Conservation (phyloP, 2,113 vertebrate genomes). For the Chiloscyllium plagiosum region DNA sequence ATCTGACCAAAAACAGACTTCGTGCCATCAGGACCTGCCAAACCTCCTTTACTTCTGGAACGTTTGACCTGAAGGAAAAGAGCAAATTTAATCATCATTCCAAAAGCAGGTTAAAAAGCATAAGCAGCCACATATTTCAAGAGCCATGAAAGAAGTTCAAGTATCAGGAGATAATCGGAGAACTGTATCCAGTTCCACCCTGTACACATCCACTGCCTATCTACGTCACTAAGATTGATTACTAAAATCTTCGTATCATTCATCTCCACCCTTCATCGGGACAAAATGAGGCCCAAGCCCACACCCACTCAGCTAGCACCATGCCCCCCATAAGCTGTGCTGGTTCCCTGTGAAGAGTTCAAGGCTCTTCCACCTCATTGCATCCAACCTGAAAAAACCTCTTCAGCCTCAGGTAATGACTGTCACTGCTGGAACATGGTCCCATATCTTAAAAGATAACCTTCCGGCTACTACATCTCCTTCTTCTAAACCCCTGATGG, state of each 20-base stretch:
- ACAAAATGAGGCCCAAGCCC: neutral
- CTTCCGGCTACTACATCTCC: neutral
- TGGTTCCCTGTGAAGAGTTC: neutral
- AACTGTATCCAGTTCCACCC: neutral
- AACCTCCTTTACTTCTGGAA: constrained; percentile 94
- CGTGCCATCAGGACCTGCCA: constrained; percentile 92
- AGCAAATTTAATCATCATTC: neutral
- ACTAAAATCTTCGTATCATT: neutral
- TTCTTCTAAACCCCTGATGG: neutral
- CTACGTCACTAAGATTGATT: neutral
- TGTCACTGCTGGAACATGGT: neutral
- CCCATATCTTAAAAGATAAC: neutral
- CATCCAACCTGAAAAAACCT: neutral
- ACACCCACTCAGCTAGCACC: neutral
- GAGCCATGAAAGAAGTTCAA: neutral
- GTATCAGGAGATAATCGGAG: neutral
- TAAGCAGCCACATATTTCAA: neutral
- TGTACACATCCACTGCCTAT: neutral
- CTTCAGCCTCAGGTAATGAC: neutral
- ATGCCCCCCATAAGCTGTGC: neutral
- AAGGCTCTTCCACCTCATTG: neutral
- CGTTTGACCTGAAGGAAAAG: constrained; percentile 76
- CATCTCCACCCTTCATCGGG: neutral
- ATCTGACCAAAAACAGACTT: constrained; percentile 98
- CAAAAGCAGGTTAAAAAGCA: neutral